Base-by-base conservation (phyloP, 2,888 invertebrate species). In the Metopia argyrocephala region DNA sequence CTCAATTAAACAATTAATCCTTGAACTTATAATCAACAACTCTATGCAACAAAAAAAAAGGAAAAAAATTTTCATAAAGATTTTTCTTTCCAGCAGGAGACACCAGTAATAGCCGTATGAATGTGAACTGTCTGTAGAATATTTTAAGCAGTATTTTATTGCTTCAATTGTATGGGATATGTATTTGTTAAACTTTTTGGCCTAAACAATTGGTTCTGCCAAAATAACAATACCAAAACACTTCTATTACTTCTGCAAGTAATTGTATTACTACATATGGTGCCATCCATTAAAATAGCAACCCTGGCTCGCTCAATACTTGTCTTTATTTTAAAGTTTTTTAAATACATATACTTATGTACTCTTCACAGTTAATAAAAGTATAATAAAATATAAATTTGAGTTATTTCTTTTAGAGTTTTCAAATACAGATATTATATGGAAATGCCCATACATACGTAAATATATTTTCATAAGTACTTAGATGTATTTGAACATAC, bases 1-100 rank as follows among this genome's bases (percentile, higher is more conserved):
- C 66, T 69, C 69, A 74, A 76, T 74, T 81, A 76, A 81, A 74
- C 54, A 59, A 69, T 76, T 70, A 76, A 64, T 68, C 76, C 69
- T 74, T 81, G 76, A 81, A 69, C 76, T 81, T 57, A 31, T 52
- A 38, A 15, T 15, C 65, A 21, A 59, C 21, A 57, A 57, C 45
- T 52, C 6, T 61, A 62, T 73, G n/a, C n/a, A n/a, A n/a, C n/a
- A n/a, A n/a, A n/a, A n/a, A n/a, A n/a, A 27, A 38, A 56, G 15
- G 15, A 0, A 31, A 31, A 0, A 12, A 9, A 7, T 31, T 12
- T 31, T 31, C 31, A 31, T 31, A 38, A 38, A 15, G 3, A 15
- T 15, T 12, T 15, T 38, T 9, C 15, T 12, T 38, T 9, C 15
- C 2, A 12, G 12, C 1, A 1, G 9, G n/a, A n/a, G n/a, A n/a